A percentile compares a stretch with the other conserved stretches of the same genome.
Evolutionary conservation across 1,140 invertebrate species (phyloP).

Genomic region (Kradibia gibbosae): DNA sequence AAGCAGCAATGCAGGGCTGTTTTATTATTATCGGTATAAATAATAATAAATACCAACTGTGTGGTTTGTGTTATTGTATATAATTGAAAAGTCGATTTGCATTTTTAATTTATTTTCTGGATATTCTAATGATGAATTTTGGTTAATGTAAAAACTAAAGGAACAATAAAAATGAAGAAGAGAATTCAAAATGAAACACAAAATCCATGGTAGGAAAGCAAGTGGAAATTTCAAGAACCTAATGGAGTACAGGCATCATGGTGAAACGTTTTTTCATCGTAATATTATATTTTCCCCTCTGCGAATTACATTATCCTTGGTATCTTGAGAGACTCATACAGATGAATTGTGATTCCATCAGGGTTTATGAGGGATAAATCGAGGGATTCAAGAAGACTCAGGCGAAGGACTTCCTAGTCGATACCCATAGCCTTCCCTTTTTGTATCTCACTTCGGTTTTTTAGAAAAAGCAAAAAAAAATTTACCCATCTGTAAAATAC

Average conservation of each 20-base stretch:
- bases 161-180: background rate
- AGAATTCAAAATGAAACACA: background rate
- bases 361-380: slow-evolving; percentile 18
- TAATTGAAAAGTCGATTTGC: background rate
- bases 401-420: background rate
- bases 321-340: slow-evolving; percentile 15
- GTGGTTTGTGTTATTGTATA: too few relatives aligned
- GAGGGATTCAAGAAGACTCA: slow-evolving; percentile 6
- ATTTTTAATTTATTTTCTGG: background rate
- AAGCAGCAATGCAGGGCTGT: too few relatives aligned
- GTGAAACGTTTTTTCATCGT: background rate
- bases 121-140: background rate
- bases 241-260: background rate
- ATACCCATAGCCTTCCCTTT: background rate
- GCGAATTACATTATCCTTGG: slow-evolving; percentile 1
- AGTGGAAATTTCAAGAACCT: background rate
- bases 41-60: too few relatives aligned
- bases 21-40: too few relatives aligned
- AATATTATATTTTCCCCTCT: background rate
- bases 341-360: slow-evolving; percentile 26
- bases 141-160: background rate
- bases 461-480: background rate
- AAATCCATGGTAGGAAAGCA: background rate
- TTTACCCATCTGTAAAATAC: background rate
- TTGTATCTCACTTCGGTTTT: background rate